phyloP scores from a whole-genome alignment of 2,888 invertebrate species.

The Saturnia pavonia region DNA sequence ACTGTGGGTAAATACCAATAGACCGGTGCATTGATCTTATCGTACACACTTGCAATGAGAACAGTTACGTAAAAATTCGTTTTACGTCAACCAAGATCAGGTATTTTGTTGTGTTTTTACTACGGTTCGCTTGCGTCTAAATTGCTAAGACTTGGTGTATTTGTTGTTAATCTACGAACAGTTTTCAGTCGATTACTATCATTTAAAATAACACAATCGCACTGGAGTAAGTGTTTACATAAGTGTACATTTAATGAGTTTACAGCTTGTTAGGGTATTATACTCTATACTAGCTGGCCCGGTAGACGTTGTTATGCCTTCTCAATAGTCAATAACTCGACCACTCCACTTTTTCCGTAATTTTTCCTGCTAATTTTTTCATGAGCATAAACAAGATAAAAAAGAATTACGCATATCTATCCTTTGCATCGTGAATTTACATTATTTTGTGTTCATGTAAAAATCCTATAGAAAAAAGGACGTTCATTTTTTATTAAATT shows the following conservation, averaged over 20 bases:
- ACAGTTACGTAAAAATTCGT: constrained; percentile 10
- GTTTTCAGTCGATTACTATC: background rate
- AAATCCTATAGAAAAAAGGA: no score
- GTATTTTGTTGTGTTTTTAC: constrained; percentile 7
- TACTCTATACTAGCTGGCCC: background rate
- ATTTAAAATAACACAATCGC: background rate
- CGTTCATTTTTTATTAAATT: no score
- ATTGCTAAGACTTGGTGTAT: background rate
- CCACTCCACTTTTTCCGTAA: no score
- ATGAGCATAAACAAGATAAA: no score
- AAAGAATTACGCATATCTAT: no score
- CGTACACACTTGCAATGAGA: constrained; percentile 1
- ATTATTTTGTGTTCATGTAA: no score
- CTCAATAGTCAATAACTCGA: no score
- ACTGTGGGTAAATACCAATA: background rate
- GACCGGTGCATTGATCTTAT: background rate
- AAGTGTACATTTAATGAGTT: background rate
- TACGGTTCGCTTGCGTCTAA: background rate
- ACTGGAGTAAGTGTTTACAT: background rate
- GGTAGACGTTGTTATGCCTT: no score
- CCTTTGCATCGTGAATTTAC: no score
- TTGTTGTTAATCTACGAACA: background rate
- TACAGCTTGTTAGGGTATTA: background rate
- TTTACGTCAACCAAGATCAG: constrained; percentile 6
- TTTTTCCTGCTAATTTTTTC: no score